Evolutionary conservation across 2,113 vertebrate genomes (phyloP), one percentile per base, ranked within the genome.

Genomic region (Cyanoderma ruficeps): DNA sequence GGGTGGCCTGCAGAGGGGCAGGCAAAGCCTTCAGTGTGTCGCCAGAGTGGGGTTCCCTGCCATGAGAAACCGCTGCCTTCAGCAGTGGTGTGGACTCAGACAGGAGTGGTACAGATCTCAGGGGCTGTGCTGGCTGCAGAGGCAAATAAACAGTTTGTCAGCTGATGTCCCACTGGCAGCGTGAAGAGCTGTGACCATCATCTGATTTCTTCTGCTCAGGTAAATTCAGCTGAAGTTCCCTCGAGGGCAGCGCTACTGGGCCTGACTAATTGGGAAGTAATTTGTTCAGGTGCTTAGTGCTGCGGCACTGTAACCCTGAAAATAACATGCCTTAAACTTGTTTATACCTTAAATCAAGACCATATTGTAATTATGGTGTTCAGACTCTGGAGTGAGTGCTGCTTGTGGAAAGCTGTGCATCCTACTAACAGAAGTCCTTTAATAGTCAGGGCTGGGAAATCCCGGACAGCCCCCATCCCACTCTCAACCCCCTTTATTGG

Each of bases 41-140:
- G 55, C 2, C 5, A 33, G 55, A 6, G 33, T 28, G 37, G 39
- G 13, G 6, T 15, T 63, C 15, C 15, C 8, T 50, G 11, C 15
- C 13, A 5, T 4, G 27, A 22, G 55, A 28, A 81, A 31, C 59
- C 22, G 0, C 30, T 2, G 0, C 37, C 30, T 24, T 24, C 39
- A 12, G 74, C 37, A 74, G 10, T 4, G 15, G 4, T 31, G 14
- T 0, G 0, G 15, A 21, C 3, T 8, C 37, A 19, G 7, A 16
- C 13, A 7, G 55, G 9, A 7, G 8, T 25, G 28, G 23, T 19
- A 14, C 17, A 41, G 5, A 15, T 41, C 28, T 57, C n/a, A 23
- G 12, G 47, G 42, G 7, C 50, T 52, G 14, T 23, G 35, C 41
- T 74, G 68, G 39, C 42, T 55, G 0, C 0, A 25, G n/a, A 55